Conservation (phyloP, 2,888 invertebrate species). For the Parnassius glacialis region DNA sequence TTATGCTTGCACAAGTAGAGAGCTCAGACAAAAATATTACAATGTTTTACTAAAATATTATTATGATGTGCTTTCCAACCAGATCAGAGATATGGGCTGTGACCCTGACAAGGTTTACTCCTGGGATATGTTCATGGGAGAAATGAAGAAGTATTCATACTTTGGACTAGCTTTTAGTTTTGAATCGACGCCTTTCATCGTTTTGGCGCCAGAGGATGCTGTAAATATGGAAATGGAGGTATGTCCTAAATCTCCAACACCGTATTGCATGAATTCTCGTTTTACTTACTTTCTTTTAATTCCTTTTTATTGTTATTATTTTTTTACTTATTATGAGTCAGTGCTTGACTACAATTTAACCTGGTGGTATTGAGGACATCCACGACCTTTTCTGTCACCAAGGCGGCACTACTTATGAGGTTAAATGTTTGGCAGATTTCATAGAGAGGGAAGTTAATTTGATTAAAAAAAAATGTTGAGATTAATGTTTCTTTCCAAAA, state of each 20-base stretch:
- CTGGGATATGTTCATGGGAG: constrained; percentile 70
- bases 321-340: too few species aligned
- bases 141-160: constrained; percentile 78
- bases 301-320: too few species aligned
- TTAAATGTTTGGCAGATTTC: too few species aligned
- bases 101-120: constrained; percentile 79
- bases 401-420: too few species aligned
- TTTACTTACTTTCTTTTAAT: too few species aligned
- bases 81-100: constrained; percentile 82
- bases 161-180: constrained; percentile 82
- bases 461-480: too few species aligned
- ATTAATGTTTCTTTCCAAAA: too few species aligned
- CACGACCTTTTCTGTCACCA: too few species aligned
- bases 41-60: constrained; percentile 82
- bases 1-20: constrained; percentile 81
- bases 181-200: constrained; percentile 80
- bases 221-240: constrained; percentile 81
- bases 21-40: constrained; percentile 79
- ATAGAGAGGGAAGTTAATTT: too few species aligned
- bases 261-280: too few species aligned
- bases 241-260: constrained; percentile 23
- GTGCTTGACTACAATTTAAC: too few species aligned
- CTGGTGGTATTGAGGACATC: too few species aligned
- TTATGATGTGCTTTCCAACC: constrained; percentile 74
- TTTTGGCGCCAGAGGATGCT: constrained; percentile 80